Evolutionary conservation across 2,113 vertebrate species (phyloP).

Genomic region (Propithecus coquereli): DNA sequence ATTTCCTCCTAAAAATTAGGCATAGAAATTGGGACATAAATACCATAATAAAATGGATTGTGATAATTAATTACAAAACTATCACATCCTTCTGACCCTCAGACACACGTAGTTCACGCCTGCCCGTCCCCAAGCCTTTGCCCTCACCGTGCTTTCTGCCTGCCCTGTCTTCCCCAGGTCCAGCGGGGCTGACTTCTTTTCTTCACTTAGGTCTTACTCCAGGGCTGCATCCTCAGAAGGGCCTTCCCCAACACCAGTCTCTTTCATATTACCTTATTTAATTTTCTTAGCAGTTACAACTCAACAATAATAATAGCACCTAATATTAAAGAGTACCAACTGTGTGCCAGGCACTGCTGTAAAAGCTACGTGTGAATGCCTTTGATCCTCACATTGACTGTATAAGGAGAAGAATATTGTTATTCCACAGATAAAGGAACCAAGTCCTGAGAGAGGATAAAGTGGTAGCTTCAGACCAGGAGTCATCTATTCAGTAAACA

Average conservation of each 20-base stretch:
- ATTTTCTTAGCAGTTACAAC: neutral
- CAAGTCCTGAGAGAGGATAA: neutral
- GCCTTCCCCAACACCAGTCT: neutral
- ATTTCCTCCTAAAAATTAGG: neutral
- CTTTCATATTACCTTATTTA: neutral
- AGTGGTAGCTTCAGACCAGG: neutral
- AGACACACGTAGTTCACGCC: neutral
- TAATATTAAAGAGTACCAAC: neutral
- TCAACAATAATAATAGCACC: neutral
- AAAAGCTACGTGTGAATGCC: neutral
- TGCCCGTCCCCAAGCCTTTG: no score
- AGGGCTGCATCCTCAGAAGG: neutral
- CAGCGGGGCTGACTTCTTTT: neutral
- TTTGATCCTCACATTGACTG: neutral
- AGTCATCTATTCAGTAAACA: neutral
- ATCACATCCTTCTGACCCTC: neutral
- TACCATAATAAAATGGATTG: neutral
- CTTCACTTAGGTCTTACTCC: neutral
- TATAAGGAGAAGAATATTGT: neutral
- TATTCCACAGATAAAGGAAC: neutral
- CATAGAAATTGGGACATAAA: neutral
- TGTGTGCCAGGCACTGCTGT: no score
- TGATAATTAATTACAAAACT: neutral
- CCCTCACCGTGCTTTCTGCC: rapidly evolving
- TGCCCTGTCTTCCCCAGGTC: neutral